Evolutionary conservation across 2,113 vertebrate species (phyloP), one percentile per base, ranked within the genome.

Genomic region (Ailurus styani): DNA sequence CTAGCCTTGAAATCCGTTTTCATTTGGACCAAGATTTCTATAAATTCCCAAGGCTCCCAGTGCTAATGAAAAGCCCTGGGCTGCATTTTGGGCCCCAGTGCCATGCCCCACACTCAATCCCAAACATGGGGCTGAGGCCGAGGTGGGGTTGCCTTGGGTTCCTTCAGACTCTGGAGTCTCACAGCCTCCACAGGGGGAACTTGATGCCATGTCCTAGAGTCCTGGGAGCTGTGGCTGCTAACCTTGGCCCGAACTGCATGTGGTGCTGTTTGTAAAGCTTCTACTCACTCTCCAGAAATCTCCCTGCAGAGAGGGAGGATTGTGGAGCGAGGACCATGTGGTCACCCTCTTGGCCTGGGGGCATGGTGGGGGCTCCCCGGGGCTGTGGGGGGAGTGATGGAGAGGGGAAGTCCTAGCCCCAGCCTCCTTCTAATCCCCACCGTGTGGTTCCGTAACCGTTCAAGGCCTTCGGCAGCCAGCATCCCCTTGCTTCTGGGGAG

Each of bases 1-100:
- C 9, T 17, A 90, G 91, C 89, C 60, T 70, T 66, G 40, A 70
- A 95, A 27, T 75, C 91, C n/a, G 73, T 97, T 95, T 98, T 96
- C 78, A 91, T 75, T 70, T 95, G 52, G 82, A 96, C 37, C 42
- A 47, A 89, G 93, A 72, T 52, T 34, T 57, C 73, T 75, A 4
- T 81, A 27, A 90, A 95, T 75, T 68, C 55, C 84, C 9, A 1
- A 75, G 86, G 77, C 40, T 70, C 40, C 45, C 4, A 0, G 5
- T 66, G 29, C 72, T 70, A 31, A 77, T 66, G n/a, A 75, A 95
- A 91, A 95, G 20, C 50, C 47, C 64, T 37, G 1, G 6, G 73
- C 62, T 81, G 31, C 42, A 90, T 77, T 55, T 37, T 3, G 11
- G 68, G 34, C 57, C 40, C 68, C 12, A 50, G 52, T 29, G 37